Conservation (phyloP, 2,797 vertebrate species). For the Sebastolobus altivelis region DNA sequence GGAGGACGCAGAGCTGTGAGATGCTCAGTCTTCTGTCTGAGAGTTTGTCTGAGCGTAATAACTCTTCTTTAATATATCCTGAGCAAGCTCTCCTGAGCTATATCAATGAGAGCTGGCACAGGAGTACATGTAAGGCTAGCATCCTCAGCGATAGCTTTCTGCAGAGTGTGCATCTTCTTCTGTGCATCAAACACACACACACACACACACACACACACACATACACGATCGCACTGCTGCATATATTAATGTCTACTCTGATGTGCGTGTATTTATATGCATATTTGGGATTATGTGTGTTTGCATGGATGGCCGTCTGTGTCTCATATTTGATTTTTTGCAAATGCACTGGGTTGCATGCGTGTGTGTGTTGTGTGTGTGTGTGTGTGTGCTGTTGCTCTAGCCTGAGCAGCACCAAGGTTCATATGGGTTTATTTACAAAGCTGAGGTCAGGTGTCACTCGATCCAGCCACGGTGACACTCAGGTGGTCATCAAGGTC, state of each 20-base stretch:
- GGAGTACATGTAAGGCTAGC: not conserved
- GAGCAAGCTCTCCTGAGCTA: slow-evolving; percentile 4
- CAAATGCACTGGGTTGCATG: slow-evolving; percentile 38
- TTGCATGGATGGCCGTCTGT: slow-evolving; percentile 3
- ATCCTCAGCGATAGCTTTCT: slow-evolving; percentile 39
- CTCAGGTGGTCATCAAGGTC: slow-evolving; percentile 79
- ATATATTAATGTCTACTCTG: not conserved
- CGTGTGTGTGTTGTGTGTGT: slow-evolving; percentile 1
- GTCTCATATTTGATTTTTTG: slow-evolving; percentile 51
- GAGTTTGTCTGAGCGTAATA: not conserved
- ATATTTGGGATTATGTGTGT: slow-evolving; percentile 2
- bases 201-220: not conserved
- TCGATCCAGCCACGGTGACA: slow-evolving; percentile 67
- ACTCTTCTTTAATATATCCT: slow-evolving; percentile 7
- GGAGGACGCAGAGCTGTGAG: not conserved
- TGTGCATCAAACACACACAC: not conserved
- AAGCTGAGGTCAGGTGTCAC: slow-evolving; percentile 80
- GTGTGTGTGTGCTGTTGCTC: slow-evolving; percentile 8
- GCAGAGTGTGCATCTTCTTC: slow-evolving; percentile 44
- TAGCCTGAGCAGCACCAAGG: slow-evolving; percentile 30
- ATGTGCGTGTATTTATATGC: slow-evolving; percentile 2
- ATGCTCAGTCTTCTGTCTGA: slow-evolving; percentile 31
- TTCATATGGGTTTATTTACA: slow-evolving; percentile 73
- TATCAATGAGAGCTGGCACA: slow-evolving; percentile 7
- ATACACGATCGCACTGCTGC: not conserved